Base-by-base conservation (phyloP, 2,797 vertebrate genomes). In the Botia almorhae region DNA sequence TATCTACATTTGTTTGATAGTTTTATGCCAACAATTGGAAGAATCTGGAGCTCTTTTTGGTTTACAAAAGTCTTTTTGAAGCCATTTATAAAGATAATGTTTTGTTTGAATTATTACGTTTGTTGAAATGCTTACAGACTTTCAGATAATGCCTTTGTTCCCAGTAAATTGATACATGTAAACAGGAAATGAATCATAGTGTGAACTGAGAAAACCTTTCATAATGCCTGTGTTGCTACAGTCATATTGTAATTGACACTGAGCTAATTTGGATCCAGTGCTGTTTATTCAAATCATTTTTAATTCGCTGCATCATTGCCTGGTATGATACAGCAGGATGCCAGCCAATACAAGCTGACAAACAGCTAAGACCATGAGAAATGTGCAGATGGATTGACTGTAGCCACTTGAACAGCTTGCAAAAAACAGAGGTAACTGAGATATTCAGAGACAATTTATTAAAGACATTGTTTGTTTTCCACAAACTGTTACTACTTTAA, bases 141-240 rank as follows among this genome's bases (percentile, higher is more conserved):
- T 64, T 29, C 16, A 39, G 63, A 65, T 39, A 64, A 36, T 17
- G 61, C 8, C 16, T n/a, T 10, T 16, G 33, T 65, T 39, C 26
- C 26, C n/a, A 12, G 19, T 74, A 12, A 75, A 53, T 21, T 16
- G 7, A 43, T 43, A 19, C 16, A 70, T 17, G 70, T 14, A 17
- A 21, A 33, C 26, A 36, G 74, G 51, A 56, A 76, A 76, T 29
- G 1, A 76, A 76, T 64, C 74, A 56, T 64, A 76, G 36, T 3
- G 26, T 76, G 61, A 74, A n/a, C 36, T 46, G 3, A 29, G 17
- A 58, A 76, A 55, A 23, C 17, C n/a, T 14, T 12, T 39, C 1
- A 7, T 43, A 50, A n/a, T 2, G 2, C 26, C 10, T 17, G 16
- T 3, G 29, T 61, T 67, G 74, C 63, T 60, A 1, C 17, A 26